phyloP scores from a whole-genome alignment of 2,888 invertebrate genomes.

The Syritta pipiens region DNA sequence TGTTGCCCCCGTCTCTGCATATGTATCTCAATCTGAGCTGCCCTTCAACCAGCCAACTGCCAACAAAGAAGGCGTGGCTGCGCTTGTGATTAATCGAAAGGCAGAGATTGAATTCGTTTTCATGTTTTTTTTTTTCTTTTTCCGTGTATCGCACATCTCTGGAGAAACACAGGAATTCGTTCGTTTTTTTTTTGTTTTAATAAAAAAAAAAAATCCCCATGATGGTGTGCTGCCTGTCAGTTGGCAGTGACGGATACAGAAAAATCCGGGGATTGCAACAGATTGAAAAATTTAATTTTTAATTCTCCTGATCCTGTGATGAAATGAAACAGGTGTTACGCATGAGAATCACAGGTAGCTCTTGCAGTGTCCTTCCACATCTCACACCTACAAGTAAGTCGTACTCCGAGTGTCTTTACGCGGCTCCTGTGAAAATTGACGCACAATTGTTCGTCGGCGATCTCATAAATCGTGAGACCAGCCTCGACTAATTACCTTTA shows the following conservation, averaged over 20 bases:
- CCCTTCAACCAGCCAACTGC: conserved; percentile 26
- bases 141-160: not conserved
- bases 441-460: too few species aligned
- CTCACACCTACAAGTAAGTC: conserved; percentile 41
- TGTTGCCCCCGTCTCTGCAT: conserved; percentile 15
- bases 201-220: conserved; percentile 52
- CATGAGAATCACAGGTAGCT: too few species aligned
- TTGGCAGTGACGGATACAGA: conserved; percentile 63
- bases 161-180: not conserved
- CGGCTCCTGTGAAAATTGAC: conserved; percentile 57
- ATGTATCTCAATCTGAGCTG: conserved; percentile 32
- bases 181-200: conserved; percentile 22
- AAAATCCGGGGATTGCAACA: conserved; percentile 53
- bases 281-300: conserved; percentile 67
- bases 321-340: conserved; percentile 46
- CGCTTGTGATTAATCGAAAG: conserved; percentile 65
- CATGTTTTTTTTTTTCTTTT: conserved; percentile 18
- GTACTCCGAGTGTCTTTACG: conserved; percentile 31
- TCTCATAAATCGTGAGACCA: conserved; percentile 46
- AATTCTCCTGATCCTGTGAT: conserved; percentile 52
- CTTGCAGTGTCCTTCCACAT: too few species aligned
- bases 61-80: conserved; percentile 58
- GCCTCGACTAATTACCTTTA: conserved; percentile 53
- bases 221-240: conserved; percentile 50
- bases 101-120: conserved; percentile 61